phyloP scores from a whole-genome alignment of 2,888 invertebrate genomes.

The Sycophila texana region DNA sequence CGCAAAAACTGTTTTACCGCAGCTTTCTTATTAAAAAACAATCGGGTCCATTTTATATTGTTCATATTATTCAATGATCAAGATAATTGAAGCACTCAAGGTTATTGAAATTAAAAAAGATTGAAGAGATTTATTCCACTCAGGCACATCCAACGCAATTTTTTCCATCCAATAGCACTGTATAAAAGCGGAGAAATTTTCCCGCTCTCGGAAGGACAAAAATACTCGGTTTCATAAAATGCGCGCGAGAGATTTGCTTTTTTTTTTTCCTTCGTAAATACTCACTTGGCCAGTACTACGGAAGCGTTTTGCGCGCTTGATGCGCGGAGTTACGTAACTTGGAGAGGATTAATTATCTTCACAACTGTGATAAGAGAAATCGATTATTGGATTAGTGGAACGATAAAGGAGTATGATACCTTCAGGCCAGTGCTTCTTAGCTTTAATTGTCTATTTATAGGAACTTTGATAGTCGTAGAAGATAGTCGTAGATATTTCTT shows the following conservation, averaged over 20 bases:
- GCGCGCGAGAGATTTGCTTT: not conserved
- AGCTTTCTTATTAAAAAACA: too few species aligned
- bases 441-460: constrained; percentile 46
- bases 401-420: constrained; percentile 48
- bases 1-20: too few species aligned
- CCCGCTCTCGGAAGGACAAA: not conserved
- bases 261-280: constrained; percentile 3
- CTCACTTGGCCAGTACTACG: not conserved
- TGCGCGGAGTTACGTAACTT: constrained; percentile 11
- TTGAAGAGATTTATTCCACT: not conserved
- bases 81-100: constrained; percentile 15
- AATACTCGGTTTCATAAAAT: constrained; percentile 5
- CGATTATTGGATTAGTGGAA: constrained; percentile 55
- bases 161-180: constrained; percentile 10
- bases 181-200: not conserved
- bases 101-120: constrained; percentile 7
- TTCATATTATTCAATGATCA: constrained; percentile 18
- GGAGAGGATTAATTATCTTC: constrained; percentile 56
- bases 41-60: too few species aligned
- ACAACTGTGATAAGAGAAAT: constrained; percentile 64
- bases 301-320: not conserved
- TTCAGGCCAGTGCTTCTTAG: constrained; percentile 53
- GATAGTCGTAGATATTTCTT: not conserved
- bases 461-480: constrained; percentile 1
- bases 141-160: not conserved